These are phyloP conservation scores for Tragelaphus imberbis DNA, from an alignment of 2,113 vertebrate genomes.

Conservation along the genomic window DNA sequence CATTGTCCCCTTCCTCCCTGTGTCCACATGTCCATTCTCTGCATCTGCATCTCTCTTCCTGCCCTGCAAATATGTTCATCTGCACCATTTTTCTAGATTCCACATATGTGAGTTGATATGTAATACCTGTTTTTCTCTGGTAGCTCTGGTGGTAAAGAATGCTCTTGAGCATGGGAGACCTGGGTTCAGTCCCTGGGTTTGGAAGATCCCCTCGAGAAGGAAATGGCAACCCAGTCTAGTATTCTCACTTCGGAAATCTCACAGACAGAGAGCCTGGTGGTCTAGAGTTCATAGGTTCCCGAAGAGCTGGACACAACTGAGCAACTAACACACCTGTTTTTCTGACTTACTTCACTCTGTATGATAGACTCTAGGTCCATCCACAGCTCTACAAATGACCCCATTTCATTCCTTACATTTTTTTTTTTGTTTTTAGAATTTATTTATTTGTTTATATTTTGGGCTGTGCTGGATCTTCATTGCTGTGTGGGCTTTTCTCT, in stretches of 20 bases:
- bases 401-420: background rate
- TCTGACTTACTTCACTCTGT: background rate
- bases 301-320: background rate
- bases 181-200: background rate
- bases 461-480: background rate
- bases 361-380: background rate
- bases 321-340: background rate
- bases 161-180: background rate
- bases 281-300: background rate
- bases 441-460: background rate
- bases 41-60: background rate
- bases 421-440: background rate
- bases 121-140: background rate
- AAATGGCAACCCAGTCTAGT: background rate
- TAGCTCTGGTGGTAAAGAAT: background rate
- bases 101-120: background rate
- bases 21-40: background rate
- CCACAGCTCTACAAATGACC: background rate
- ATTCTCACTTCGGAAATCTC: background rate
- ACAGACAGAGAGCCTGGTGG: background rate
- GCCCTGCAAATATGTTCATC: background rate
- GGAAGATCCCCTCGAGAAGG: background rate
- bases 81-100: background rate
- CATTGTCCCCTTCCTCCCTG: background rate
- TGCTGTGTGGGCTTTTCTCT: background rate